phyloP scores from a whole-genome alignment of 37 sponge, comb jelly and placozoan species.

The Spongilla lacustris region DNA sequence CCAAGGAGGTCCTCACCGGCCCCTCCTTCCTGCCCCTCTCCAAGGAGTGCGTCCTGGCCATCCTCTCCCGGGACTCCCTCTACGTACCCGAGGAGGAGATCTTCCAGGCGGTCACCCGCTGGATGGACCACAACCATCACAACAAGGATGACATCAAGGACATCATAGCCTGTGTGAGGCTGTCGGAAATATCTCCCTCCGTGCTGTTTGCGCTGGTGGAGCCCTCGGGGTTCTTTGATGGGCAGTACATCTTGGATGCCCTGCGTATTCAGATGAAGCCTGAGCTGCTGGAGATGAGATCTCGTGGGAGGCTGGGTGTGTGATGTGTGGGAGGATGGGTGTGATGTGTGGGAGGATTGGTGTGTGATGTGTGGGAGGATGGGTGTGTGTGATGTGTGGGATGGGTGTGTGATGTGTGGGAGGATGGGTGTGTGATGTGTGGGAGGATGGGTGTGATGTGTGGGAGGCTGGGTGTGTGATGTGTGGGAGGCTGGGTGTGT shows the following conservation, averaged over 20 bases:
- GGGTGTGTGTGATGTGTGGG: no score
- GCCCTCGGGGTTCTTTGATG: constrained; percentile 7
- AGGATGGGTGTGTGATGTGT: no score
- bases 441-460: no score
- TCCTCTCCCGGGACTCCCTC: constrained; percentile 30
- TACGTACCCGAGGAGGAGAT: constrained; percentile 10
- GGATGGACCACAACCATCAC: constrained; percentile 19
- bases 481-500: no score
- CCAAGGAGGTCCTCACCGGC: constrained; percentile 13
- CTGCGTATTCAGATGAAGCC: constrained; percentile 19
- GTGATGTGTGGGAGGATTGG: constrained; percentile 32
- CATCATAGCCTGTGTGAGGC: constrained; percentile 7
- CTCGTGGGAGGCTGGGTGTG: constrained; percentile 28
- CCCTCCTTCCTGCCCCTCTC: constrained; percentile 18
- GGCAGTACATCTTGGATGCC: background rate
- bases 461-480: no score
- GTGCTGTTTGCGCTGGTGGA: constrained; percentile 8
- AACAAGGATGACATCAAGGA: background rate
- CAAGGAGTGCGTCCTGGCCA: background rate
- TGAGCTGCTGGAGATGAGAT: constrained; percentile 2
- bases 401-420: no score
- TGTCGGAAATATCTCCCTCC: constrained; percentile 21
- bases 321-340: constrained; percentile 10
- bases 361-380: no score
- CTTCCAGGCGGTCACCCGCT: background rate